A percentile compares a stretch with the other conserved stretches of the same genome.
Evolutionary conservation across 92 coral and sea anemone species (phyloP).

Genomic region (Epizoanthus fatuus): DNA sequence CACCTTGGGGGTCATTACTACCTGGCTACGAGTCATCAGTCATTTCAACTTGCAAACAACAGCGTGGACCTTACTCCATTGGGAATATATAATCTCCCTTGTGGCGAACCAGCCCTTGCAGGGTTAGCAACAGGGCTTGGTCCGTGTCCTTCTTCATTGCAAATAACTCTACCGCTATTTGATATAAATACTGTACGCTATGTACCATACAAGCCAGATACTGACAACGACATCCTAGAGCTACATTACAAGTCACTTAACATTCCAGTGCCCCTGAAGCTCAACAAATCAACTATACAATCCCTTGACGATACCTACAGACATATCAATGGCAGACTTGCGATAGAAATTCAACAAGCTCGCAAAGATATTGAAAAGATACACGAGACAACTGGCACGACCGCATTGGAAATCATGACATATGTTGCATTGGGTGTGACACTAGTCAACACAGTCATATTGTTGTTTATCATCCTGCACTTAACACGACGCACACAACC

Average conservation of each 20-base stretch:
- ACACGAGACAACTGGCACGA: constrained; percentile 2
- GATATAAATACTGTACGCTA: background rate
- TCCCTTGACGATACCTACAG: background rate
- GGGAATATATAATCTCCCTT: no score
- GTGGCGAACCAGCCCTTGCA: no score
- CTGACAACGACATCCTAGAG: background rate
- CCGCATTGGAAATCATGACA: background rate
- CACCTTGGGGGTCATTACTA: constrained; percentile 11
- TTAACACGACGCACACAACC: background rate
- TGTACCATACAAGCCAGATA: background rate
- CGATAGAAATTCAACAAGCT: background rate
- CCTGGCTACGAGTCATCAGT: background rate
- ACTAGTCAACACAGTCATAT: background rate
- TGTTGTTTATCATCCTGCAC: background rate
- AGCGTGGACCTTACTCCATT: background rate
- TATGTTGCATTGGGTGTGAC: background rate
- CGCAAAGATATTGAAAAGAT: constrained; percentile 9
- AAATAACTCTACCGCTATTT: no score
- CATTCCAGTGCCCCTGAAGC: background rate
- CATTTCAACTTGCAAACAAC: background rate
- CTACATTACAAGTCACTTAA: background rate
- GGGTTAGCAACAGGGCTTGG: no score
- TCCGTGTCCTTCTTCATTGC: no score
- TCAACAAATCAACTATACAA: background rate
- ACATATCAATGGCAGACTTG: background rate